A percentile compares a stretch with the other conserved stretches of the same genome.
Evolutionary conservation across 2,113 vertebrate species (phyloP).

Genomic region (Heteronetta atricapilla): DNA sequence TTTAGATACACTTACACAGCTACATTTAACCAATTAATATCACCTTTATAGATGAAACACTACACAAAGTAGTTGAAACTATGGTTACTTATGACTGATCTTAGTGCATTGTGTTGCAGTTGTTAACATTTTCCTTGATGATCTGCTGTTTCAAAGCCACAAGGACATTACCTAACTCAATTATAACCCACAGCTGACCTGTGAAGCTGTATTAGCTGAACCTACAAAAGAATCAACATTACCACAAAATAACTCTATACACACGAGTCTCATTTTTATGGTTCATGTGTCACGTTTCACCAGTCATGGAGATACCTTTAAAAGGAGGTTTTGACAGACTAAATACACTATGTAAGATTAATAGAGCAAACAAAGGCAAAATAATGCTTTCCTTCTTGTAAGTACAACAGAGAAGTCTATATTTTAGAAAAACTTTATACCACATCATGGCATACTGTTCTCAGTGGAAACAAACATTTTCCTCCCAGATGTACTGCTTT

Average conservation of each 20-base stretch:
- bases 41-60: neutral
- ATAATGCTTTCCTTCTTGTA: neutral
- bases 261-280: neutral
- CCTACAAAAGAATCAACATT: slow-evolving; percentile 6
- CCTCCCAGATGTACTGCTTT: neutral
- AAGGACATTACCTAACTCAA: slow-evolving; percentile 44
- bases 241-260: neutral
- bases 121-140: neutral
- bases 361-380: slow-evolving; percentile 42
- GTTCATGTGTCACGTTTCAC: slow-evolving; percentile 30
- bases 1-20: neutral
- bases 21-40: neutral
- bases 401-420: neutral
- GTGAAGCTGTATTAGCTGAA: slow-evolving; percentile 42
- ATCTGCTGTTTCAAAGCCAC: slow-evolving; percentile 29
- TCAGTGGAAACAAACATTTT: neutral
- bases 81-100: neutral
- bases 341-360: slow-evolving; percentile 47
- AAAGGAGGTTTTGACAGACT: slow-evolving; percentile 21
- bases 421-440: neutral
- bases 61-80: neutral
- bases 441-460: neutral
- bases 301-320: slow-evolving; percentile 1
- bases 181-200: slow-evolving; percentile 57
- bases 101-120: neutral